A percentile compares a stretch with the other conserved stretches of the same genome.
Conservation (phyloP, 2,888 invertebrate genomes). For the Drosophila mulleri region DNA sequence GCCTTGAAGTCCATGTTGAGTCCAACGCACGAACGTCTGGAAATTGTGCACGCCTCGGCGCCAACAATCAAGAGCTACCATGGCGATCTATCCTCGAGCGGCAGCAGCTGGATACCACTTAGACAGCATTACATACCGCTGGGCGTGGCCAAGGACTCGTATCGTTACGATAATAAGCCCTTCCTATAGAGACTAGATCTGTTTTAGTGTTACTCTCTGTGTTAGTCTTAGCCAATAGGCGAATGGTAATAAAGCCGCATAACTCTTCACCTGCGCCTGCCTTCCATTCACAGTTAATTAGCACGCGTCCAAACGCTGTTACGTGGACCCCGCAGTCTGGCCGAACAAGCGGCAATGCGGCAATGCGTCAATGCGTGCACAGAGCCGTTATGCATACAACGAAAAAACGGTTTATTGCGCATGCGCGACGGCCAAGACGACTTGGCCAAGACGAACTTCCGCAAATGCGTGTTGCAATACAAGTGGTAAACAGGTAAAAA, state of each 20-base stretch:
- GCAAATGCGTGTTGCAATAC: constrained; percentile 68
- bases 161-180: constrained; percentile 62
- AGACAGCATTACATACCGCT: constrained; percentile 70
- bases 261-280: constrained; percentile 31
- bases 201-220: constrained; percentile 8
- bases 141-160: constrained; percentile 56
- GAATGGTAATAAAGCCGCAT: constrained; percentile 51
- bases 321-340: constrained; percentile 48
- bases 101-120: constrained; percentile 68
- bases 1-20: constrained; percentile 80
- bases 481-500: constrained; percentile 14
- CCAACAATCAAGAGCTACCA: constrained; percentile 55
- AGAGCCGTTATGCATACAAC: constrained; percentile 71
- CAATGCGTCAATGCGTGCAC: constrained; percentile 48
- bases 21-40: constrained; percentile 68
- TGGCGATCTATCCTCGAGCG: constrained; percentile 62
- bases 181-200: constrained; percentile 60
- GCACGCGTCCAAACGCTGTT: constrained; percentile 63
- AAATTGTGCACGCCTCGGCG: constrained; percentile 73
- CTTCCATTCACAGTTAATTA: constrained; percentile 61
- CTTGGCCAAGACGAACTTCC: constrained; percentile 64
- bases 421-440: constrained; percentile 49
- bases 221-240: constrained; percentile 38
- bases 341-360: constrained; percentile 12
- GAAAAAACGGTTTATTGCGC: constrained; percentile 72